phyloP scores from a whole-genome alignment of 1,140 invertebrate genomes.

The Druon quercuslanigerum region DNA sequence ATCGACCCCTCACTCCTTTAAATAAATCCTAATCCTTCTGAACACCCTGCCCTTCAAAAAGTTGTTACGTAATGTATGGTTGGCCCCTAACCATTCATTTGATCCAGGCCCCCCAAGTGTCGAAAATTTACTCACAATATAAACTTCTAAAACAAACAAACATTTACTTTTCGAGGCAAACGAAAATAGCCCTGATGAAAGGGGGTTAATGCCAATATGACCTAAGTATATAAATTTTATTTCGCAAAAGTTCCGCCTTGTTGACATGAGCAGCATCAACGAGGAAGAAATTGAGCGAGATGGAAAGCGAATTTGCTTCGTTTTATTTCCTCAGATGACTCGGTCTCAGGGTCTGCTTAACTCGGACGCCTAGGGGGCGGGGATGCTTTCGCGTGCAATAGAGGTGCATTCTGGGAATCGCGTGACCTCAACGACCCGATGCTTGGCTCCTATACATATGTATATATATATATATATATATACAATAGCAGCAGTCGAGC shows the following conservation, averaged over 20 bases:
- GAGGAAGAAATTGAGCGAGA: neutral
- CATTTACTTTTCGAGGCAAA: neutral
- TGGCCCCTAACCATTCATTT: neutral
- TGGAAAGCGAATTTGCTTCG: slow-evolving; percentile 14
- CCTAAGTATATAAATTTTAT: neutral
- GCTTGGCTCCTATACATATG: slow-evolving; percentile 35
- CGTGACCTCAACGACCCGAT: slow-evolving; percentile 51
- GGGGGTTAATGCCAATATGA: slow-evolving; percentile 24
- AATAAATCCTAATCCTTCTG: too few species aligned
- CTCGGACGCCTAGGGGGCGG: neutral
- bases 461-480: slow-evolving; percentile 45
- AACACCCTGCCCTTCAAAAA: too few species aligned
- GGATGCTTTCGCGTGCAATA: slow-evolving; percentile 10
- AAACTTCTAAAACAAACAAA: neutral
- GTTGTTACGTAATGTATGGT: too few species aligned
- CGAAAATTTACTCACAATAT: neutral
- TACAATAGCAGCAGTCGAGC: neutral
- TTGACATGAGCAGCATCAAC: neutral
- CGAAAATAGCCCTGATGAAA: slow-evolving; percentile 8
- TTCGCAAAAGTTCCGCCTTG: slow-evolving; percentile 1
- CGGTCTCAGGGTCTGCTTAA: slow-evolving; percentile 29
- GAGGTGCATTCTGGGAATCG: slow-evolving; percentile 1
- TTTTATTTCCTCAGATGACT: slow-evolving; percentile 21
- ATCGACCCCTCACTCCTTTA: too few species aligned
- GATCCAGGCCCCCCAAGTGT: neutral